Base-by-base conservation (phyloP, 2,113 vertebrate genomes). In the Amazona vittata region DNA sequence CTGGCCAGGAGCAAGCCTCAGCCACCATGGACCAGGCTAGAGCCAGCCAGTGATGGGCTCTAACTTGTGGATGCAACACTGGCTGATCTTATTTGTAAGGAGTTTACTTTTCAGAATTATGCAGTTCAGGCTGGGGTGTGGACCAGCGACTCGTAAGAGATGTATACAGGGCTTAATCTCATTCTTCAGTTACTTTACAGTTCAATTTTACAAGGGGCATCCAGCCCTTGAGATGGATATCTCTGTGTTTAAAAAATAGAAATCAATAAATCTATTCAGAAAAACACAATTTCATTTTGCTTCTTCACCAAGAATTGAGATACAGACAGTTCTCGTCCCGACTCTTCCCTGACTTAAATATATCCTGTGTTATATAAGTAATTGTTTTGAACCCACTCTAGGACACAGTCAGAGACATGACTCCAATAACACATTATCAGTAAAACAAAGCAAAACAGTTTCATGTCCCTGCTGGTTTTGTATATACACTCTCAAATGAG, bases 381-480 rank as follows among this genome's bases (percentile, higher is more conserved):
- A 95, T 93, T 96, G 89, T 89, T 96, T 89, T 95, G 95, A 96
- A 96, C 91, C 96, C 92, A 91, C 95, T 96, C 93, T 96, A 96
- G 86, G 87, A 90, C 95, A 96, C 96, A 93, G 92, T 24, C 95
- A 94, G 96, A 95, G 90, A 94, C 96, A 92, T 96, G 92, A 97
- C 96, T 96, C 94, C 95, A 97, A 96, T 95, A 96, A 97, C 91
- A 96, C 77, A 96, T 95, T 94, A 93, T 91, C 91, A 95, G 95
- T 97, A 96, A 96, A 96, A 96, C 94, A 97, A 96, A 97, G 92
- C 92, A 96, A 96, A 96, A 93, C 89, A 93, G 94, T 96, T 96
- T 94, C 70, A 95, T 70, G 89, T 90, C 82, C 94, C 92, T 76
- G 92, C 96, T 95, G 93, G 86, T 91, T 96, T 96, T 96, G 91